Conservation (phyloP, 2,797 vertebrate genomes). For the Periophthalmus magnuspinnatus region DNA sequence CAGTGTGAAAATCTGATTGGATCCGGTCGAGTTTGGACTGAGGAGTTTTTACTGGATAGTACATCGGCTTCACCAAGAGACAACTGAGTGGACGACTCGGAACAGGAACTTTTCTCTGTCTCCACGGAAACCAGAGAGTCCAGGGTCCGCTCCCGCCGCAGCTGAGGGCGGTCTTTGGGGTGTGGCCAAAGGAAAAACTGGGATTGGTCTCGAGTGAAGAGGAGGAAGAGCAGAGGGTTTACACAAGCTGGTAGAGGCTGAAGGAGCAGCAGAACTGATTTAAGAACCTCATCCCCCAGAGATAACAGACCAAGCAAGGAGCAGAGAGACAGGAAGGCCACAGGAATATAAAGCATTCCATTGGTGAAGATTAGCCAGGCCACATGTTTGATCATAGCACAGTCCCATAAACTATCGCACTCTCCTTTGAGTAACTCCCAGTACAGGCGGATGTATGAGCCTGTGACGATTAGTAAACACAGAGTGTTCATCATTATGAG, state of each 20-base stretch:
- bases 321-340: constrained; percentile 93
- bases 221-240: constrained; percentile 91
- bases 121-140: constrained; percentile 77
- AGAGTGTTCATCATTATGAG: constrained; percentile 92
- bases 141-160: constrained; percentile 68
- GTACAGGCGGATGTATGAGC: constrained; percentile 90
- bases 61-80: constrained; percentile 81
- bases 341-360: constrained; percentile 91
- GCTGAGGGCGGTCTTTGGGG: constrained; percentile 54
- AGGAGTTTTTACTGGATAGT: constrained; percentile 62
- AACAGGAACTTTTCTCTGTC: constrained; percentile 90
- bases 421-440: constrained; percentile 88
- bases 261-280: constrained; percentile 88
- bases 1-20: constrained; percentile 66
- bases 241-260: constrained; percentile 91
- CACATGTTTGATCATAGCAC: constrained; percentile 92
- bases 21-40: constrained; percentile 57
- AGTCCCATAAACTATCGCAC: constrained; percentile 89
- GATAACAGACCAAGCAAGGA: constrained; percentile 88
- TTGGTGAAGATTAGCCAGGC: constrained; percentile 95
- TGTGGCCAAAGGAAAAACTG: constrained; percentile 82
- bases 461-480: constrained; percentile 89
- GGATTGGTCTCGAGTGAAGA: constrained; percentile 89
- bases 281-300: constrained; percentile 88
- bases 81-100: constrained; percentile 87